Evolutionary conservation across 2,888 invertebrate genomes (phyloP), one percentile per base, ranked within the genome.

Genomic region (Alcis repandata): DNA sequence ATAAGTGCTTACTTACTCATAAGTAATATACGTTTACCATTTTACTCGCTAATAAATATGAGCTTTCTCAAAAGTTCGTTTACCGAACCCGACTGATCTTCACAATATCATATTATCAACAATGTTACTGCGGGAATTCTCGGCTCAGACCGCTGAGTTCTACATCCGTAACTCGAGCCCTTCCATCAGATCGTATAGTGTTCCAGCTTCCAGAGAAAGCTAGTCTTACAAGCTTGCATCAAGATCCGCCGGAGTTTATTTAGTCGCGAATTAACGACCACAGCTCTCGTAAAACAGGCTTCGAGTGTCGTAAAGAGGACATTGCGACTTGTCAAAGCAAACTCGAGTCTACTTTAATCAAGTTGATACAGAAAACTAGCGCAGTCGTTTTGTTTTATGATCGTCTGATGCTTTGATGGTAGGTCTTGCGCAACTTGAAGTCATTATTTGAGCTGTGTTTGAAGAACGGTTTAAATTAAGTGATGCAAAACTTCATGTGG

Each of bases 211-310:
- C 63, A 53, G 46, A 27, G 62, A 70, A 67, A 45, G 53, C 59
- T 64, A 59, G 59, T 32, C 60, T 64, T 72, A 82, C 84, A 80
- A 80, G 80, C 77, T 85, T 82, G 76, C 77, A 64, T 70, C 68
- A 69, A 76, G 74, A 78, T 73, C 71, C 67, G 45, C 67, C 63
- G 59, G 62, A 79, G 74, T 77, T 80, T 81, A 80, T 83, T 79
- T 78, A 72, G 78, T 75, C 74, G 71, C 76, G 79, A 82, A 79
- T 84, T 81, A 84, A 84, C 79, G 79, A 77, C 74, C 79, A 72
- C 78, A 75, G 68, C 70, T 70, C 69, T 79, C 81, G 75, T 81
- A 79, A 83, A 77, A 63, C 73, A 67, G 75, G 74, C 74, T 78
- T 77, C 69, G 65, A 75, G 70, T 69, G 74, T 76, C 79, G 75